Evolutionary conservation across 2,113 vertebrate species (phyloP), one percentile per base, ranked within the genome.

Genomic region (Talpa occidentalis): DNA sequence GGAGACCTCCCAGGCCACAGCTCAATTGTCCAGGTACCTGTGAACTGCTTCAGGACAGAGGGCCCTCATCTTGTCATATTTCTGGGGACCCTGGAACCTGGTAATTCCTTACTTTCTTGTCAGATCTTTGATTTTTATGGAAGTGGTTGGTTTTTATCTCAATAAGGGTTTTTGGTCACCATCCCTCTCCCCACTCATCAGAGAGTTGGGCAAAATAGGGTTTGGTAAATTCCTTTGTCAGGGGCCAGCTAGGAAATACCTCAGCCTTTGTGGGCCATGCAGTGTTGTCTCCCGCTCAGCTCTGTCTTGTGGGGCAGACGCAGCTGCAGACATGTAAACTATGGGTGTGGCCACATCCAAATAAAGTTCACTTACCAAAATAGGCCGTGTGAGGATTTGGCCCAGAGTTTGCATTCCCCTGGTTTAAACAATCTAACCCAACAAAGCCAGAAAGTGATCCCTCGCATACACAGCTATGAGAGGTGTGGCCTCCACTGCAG

Each of bases 51-150:
- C 1, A 12, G 47, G 54, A 35, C 49, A 67, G 30, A 30, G 22
- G 10, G 15, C 44, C 17, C 35, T 22, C 11, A 0, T 6, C 72
- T 11, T 8, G 3, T 5, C 10, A 0, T 4, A 1, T 76, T 28
- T 69, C 42, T 54, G 66, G 76, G 40, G 32, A 3, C 35, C 19
- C 56, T 24, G 37, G 62, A 69, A 35, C 10, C 76, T 56, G 64
- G 37, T 10, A 1, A 7, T 44, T 35, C 16, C 30, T 10, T 35
- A 0, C 32, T 59, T 22, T 80, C 49, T 3, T 54, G 21, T 44
- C 30, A 64, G 15, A 37, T 42, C 60, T 72, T 7, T 10, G 32
- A 30, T 11, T 40, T 49, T 49, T 59, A 6, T 70, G 82, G 7
- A 67, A 60, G 17, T 49, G 26, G 10, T 42, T 47, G 17, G 9